phyloP scores from a whole-genome alignment of 2,113 vertebrate genomes.

The Pteronura brasiliensis region DNA sequence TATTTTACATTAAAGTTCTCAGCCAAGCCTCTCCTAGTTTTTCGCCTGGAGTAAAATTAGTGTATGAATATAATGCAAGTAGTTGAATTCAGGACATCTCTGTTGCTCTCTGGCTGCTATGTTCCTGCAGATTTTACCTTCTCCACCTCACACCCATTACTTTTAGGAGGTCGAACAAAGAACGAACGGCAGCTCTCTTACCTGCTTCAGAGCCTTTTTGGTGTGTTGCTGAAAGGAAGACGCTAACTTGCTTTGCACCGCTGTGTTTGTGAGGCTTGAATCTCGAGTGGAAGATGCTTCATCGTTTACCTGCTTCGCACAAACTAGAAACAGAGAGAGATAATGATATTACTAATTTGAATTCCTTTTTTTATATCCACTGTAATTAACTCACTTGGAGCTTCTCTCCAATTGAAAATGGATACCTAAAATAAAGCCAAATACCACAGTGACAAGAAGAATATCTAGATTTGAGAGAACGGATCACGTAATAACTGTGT shows the following conservation, averaged over 20 bases:
- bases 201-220: conserved; percentile 92
- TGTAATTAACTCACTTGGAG: conserved; percentile 65
- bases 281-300: conserved; percentile 86
- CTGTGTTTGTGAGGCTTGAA: conserved; percentile 83
- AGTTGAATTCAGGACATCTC: background rate
- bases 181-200: conserved; percentile 71
- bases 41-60: background rate
- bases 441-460: conserved; percentile 10
- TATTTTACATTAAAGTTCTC: background rate
- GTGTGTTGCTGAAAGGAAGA: conserved; percentile 92
- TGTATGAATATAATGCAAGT: background rate
- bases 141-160: background rate
- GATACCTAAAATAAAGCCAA: conserved; percentile 70
- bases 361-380: conserved; percentile 70
- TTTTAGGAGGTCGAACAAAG: background rate
- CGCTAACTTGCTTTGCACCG: conserved; percentile 88
- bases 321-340: conserved; percentile 82
- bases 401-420: conserved; percentile 52
- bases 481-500: background rate
- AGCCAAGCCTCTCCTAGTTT: background rate
- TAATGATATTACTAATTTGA: conserved; percentile 76
- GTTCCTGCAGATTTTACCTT: background rate
- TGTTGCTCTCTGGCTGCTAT: background rate
- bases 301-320: conserved; percentile 86
- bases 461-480: background rate